Base-by-base conservation (phyloP, 2,888 invertebrate genomes). In the Eubasilissa splendida region DNA sequence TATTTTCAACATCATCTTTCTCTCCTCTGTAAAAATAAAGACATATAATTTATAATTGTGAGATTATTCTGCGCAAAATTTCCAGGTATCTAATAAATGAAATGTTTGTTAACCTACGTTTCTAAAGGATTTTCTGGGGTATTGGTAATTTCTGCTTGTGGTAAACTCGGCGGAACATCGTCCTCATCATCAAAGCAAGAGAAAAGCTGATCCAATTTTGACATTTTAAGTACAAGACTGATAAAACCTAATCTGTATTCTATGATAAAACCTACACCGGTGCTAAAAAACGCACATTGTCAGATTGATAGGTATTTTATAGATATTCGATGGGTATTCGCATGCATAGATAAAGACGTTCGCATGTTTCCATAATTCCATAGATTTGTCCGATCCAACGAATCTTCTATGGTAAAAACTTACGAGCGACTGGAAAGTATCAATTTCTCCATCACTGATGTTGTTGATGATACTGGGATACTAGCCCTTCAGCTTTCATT, bases 151-250 rank as follows among this genome's bases (percentile, higher is more conserved):
- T 60, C 60, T 12, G 60, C 7, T 8, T 60, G 12, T n/a, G 60
- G 7, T n/a, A 14, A 3, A 14, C n/a, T 22, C 60, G 77, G 12
- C 2, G 76, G n/a, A 11, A 33, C 77, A 14, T 80, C 78, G 52
- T 80, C 77, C 22, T 83, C 80, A 58, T 80, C 80, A 77, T 82
- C 82, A 68, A 84, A 84, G 75, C 84, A 84, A 52, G 81, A 70
- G 74, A 84, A 84, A 60, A 84, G 76, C 22, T 82, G 58, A 70
- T 81, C 81, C 33, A 76, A 60, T 78, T 81, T 65, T 33, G 81
- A 74, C 81, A 81, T 81, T 70, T 60, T n/a, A n/a, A 63, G n/a
- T 12, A 59, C 22, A 42, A 59, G n/a, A 58, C 2, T 22, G 42
- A 58, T n/a, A 42, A 74, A 42, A 31, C 12, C 33, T 22, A 22